These are phyloP conservation scores for Acrossocheilus wenchowensis DNA, from an alignment of 2,797 vertebrate species.

Conservation along the genomic window DNA sequence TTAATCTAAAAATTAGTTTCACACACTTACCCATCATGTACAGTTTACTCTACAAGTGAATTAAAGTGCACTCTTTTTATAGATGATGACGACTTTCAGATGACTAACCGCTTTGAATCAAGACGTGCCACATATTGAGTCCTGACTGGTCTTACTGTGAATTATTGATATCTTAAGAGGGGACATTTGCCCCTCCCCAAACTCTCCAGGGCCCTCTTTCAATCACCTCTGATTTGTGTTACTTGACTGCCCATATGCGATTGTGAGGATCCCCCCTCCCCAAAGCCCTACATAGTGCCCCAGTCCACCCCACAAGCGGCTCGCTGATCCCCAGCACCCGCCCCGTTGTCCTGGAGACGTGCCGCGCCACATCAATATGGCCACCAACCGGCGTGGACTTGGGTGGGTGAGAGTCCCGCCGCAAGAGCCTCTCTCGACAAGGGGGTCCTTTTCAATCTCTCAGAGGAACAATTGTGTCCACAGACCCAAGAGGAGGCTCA, in stretches of 20 bases:
- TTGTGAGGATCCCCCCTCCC: constrained; percentile 60
- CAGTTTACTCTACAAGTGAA: constrained; percentile 46
- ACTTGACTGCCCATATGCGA: constrained; percentile 76
- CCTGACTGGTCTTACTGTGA: constrained; percentile 67
- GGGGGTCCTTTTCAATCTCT: constrained; percentile 61
- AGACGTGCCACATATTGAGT: constrained; percentile 56
- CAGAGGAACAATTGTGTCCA: constrained; percentile 62
- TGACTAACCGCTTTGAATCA: constrained; percentile 56
- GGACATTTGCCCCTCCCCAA: constrained; percentile 69
- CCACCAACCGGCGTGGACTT: constrained; percentile 54
- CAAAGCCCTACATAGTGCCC: constrained; percentile 59
- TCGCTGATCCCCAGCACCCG: constrained; percentile 62
- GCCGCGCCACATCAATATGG: constrained; percentile 64
- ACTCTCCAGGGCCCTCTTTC: constrained; percentile 74
- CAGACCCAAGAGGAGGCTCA: constrained; percentile 63
- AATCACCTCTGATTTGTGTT: constrained; percentile 82
- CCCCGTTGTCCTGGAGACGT: constrained; percentile 58
- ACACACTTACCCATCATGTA: constrained; percentile 54
- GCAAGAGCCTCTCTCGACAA: constrained; percentile 57
- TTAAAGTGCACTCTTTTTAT: constrained; percentile 51
- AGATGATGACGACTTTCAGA: constrained; percentile 54
- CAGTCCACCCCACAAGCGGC: constrained; percentile 59
- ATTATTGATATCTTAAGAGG: constrained; percentile 85
- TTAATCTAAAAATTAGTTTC: constrained; percentile 52
- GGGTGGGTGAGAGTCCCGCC: constrained; percentile 58